These are phyloP conservation scores for Sebastes matsubarae DNA, from an alignment of 2,797 vertebrate species.

Conservation along the genomic window DNA sequence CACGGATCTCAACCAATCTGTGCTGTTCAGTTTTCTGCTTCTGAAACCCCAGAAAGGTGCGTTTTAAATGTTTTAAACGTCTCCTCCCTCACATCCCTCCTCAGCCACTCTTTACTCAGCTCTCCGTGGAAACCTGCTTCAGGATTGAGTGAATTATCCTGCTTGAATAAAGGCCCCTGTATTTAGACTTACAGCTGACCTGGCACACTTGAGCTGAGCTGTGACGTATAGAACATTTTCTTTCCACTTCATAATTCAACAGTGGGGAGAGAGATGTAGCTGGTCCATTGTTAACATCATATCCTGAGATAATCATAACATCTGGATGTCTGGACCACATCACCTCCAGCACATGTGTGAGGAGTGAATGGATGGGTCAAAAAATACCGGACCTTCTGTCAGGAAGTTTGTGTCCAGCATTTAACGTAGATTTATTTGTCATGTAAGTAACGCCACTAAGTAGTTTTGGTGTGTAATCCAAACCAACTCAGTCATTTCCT, in stretches of 20 bases:
- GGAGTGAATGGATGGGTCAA: too few species aligned
- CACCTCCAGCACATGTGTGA: slow-evolving; percentile 3
- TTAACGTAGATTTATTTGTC: too few species aligned
- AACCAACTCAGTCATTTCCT: too few species aligned
- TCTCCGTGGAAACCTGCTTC: not conserved
- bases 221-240: slow-evolving; percentile 2
- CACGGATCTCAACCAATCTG: slow-evolving; percentile 15
- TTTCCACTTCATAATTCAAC: slow-evolving; percentile 33
- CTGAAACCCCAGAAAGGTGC: not conserved
- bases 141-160: not conserved
- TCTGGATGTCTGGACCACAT: slow-evolving; percentile 49
- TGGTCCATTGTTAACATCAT: slow-evolving; percentile 31
- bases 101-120: not conserved
- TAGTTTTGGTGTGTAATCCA: too few species aligned
- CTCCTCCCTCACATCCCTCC: not conserved
- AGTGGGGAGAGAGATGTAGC: slow-evolving; percentile 5
- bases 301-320: slow-evolving; percentile 54
- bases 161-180: slow-evolving; percentile 20
- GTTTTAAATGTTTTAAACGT: slow-evolving; percentile 30
- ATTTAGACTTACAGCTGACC: slow-evolving; percentile 18
- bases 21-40: slow-evolving; percentile 4
- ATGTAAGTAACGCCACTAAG: too few species aligned
- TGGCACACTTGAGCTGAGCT: slow-evolving; percentile 16
- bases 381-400: too few species aligned
- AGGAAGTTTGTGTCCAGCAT: too few species aligned